Percentiles rank a stretch among this genome's conserved stretches.
Conservation (phyloP, 2,797 vertebrate species). For the Lepus townsendii region DNA sequence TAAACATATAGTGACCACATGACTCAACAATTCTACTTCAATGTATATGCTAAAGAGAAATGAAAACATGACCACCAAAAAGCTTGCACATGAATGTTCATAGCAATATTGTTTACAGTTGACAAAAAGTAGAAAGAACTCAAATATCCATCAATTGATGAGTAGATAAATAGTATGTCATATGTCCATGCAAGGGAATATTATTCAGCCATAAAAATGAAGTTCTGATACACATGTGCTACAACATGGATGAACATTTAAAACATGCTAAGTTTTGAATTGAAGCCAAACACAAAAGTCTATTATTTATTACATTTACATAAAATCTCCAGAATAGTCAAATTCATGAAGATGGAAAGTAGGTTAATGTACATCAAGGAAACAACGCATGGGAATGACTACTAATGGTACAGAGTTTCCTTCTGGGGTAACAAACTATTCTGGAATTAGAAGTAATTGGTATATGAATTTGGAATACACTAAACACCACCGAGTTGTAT, state of each 20-base stretch:
- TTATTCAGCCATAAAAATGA: constrained; percentile 11
- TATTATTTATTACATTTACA: not conserved
- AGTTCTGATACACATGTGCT: not conserved
- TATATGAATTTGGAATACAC: not conserved
- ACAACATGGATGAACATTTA: not conserved
- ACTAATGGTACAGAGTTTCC: not conserved
- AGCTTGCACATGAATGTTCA: not conserved
- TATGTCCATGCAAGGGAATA: not conserved
- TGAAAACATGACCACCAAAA: not conserved
- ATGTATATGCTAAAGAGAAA: not conserved
- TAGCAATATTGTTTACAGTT: not conserved
- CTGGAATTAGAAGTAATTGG: not conserved
- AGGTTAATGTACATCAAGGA: not conserved
- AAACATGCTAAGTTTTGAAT: constrained; percentile 3
- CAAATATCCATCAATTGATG: not conserved
- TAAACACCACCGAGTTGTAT: not conserved
- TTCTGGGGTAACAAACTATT: constrained; percentile 22
- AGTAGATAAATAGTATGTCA: not conserved
- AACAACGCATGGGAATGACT: not conserved
- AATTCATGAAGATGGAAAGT: not conserved
- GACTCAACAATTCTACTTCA: not conserved
- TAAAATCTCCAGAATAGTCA: constrained; percentile 11
- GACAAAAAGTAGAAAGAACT: not conserved
- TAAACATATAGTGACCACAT: not conserved
- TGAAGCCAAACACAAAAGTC: not conserved